Conservation (phyloP, 2,888 invertebrate species). For the Tuta absoluta region DNA sequence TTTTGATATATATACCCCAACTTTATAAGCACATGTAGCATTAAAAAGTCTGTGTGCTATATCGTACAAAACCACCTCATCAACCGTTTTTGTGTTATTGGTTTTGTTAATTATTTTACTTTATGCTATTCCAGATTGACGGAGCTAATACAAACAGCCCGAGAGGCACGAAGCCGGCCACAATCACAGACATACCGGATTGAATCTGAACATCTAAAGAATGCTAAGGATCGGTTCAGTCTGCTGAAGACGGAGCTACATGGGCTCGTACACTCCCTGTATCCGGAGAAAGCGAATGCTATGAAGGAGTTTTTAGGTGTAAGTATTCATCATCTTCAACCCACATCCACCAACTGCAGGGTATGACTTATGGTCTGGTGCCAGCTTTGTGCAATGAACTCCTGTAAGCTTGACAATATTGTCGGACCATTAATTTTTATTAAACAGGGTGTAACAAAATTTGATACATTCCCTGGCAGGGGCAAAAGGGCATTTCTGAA, state of each 20-base stretch:
- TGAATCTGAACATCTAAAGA: slow-evolving; percentile 51
- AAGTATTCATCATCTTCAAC: slow-evolving; percentile 44
- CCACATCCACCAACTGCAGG: too few relatives aligned
- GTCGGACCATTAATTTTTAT: too few relatives aligned
- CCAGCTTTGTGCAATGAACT: too few relatives aligned
- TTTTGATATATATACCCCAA: too few relatives aligned
- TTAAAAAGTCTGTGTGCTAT: too few relatives aligned
- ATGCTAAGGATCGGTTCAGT: slow-evolving; percentile 60
- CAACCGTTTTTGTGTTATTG: neutral
- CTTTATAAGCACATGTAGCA: too few relatives aligned
- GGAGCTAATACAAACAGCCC: slow-evolving; percentile 48
- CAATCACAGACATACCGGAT: slow-evolving; percentile 45
- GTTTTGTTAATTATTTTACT: neutral
- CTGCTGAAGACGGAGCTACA: slow-evolving; percentile 60
- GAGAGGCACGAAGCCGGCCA: slow-evolving; percentile 57
- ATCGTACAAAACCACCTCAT: too few relatives aligned
- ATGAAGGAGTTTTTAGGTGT: slow-evolving; percentile 61
- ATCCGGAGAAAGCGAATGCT: slow-evolving; percentile 49
- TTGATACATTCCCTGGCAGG: too few relatives aligned
- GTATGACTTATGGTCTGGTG: too few relatives aligned
- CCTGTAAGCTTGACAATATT: too few relatives aligned
- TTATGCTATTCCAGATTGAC: slow-evolving; percentile 51
- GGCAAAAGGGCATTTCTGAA: too few relatives aligned
- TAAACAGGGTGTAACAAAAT: too few relatives aligned
- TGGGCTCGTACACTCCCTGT: slow-evolving; percentile 58